These are phyloP conservation scores for Bugulina stolonifera DNA, from an alignment of 2,888 invertebrate species.

Conservation along the genomic window DNA sequence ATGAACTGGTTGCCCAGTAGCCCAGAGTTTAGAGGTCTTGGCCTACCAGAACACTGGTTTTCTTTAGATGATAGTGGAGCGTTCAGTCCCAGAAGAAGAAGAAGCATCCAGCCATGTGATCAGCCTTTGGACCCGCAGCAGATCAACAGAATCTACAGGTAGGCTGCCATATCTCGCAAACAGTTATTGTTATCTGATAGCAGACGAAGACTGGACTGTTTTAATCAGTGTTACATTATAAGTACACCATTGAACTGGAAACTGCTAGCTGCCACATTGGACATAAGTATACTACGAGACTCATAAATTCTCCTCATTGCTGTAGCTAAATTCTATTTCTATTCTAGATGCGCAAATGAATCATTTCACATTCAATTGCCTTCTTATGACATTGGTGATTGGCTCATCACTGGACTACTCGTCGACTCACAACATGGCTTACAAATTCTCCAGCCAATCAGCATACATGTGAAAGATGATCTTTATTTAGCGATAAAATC, in stretches of 20 bases:
- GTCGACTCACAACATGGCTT: background rate
- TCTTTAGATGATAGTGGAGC: background rate
- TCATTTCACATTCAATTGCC: background rate
- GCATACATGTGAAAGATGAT: background rate
- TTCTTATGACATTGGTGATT: background rate
- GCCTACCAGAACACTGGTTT: conserved; percentile 17
- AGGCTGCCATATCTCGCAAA: too few species aligned
- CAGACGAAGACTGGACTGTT: too few species aligned
- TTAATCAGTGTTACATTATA: too few species aligned
- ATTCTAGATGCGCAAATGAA: background rate
- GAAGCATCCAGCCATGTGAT: background rate
- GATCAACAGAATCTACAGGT: too few species aligned
- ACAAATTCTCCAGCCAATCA: background rate
- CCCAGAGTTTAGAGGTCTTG: background rate
- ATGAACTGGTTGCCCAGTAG: conserved; percentile 1
- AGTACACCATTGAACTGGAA: too few species aligned
- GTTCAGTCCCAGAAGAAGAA: background rate
- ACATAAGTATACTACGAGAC: too few species aligned
- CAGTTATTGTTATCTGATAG: too few species aligned
- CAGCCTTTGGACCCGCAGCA: too few species aligned
- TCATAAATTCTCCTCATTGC: too few species aligned
- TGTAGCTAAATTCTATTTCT: too few species aligned
- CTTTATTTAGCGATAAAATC: conserved; percentile 1
- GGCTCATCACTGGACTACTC: background rate
- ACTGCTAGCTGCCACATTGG: too few species aligned